Percentiles rank a stretch among this genome's conserved stretches.
Evolutionary conservation across 2,888 invertebrate species (phyloP).

Genomic region (Prosopocoilus inquinatus): DNA sequence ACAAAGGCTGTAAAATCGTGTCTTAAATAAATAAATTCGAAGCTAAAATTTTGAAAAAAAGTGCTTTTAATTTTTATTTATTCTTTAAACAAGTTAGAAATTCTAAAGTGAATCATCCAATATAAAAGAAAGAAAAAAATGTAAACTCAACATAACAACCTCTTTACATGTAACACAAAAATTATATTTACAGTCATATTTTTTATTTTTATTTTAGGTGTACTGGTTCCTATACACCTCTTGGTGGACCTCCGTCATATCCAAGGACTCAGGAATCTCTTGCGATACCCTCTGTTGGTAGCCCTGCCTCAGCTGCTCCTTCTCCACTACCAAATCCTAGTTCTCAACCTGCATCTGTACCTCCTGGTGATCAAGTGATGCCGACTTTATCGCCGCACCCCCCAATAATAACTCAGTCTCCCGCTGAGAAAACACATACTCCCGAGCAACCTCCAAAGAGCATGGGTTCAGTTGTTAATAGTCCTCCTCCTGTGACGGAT

Average conservation of each 20-base stretch:
- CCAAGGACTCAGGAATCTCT: constrained; percentile 59
- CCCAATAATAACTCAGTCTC: constrained; percentile 47
- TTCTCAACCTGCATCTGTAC: constrained; percentile 70
- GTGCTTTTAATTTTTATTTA: too few species aligned
- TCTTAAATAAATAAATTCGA: too few species aligned
- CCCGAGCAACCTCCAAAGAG: constrained; percentile 34
- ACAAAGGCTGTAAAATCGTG: too few species aligned
- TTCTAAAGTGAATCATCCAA: too few species aligned
- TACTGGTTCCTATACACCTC: constrained; percentile 55
- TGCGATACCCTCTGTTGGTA: constrained; percentile 59
- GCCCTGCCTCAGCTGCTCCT: constrained; percentile 51
- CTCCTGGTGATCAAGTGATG: constrained; percentile 63
- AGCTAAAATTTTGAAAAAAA: too few species aligned
- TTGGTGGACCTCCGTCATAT: constrained; percentile 66
- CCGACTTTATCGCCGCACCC: constrained; percentile 72
- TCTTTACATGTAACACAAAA: too few species aligned
- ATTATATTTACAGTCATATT: background rate
- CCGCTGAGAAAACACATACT: constrained; percentile 36
- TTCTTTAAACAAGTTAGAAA: too few species aligned
- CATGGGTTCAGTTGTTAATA: constrained; percentile 35
- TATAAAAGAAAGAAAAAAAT: too few species aligned
- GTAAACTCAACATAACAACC: too few species aligned
- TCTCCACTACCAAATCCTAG: constrained; percentile 70
- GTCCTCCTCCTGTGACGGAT: constrained; percentile 31
- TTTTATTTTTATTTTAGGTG: constrained; percentile 37